phyloP scores from a whole-genome alignment of 2,888 invertebrate species.

The Dryococelus australis region DNA sequence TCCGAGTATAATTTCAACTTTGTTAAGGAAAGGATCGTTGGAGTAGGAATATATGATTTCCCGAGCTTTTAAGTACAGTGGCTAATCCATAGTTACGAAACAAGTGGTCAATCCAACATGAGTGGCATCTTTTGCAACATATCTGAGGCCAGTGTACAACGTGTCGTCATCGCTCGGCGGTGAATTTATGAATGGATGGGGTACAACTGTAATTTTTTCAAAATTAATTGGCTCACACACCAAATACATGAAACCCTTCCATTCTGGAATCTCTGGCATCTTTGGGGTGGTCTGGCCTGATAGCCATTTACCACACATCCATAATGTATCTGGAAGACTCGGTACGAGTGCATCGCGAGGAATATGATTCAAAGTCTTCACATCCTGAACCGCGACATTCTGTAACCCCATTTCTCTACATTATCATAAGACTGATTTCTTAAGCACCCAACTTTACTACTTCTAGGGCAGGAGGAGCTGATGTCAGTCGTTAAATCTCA shows the following conservation, averaged over 20 bases:
- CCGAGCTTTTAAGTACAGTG: background rate
- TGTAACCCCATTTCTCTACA: background rate
- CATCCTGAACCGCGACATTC: background rate
- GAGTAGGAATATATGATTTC: background rate
- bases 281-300: background rate
- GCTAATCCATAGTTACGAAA: background rate
- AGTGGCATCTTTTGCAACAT: background rate
- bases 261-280: background rate
- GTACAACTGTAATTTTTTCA: background rate
- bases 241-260: constrained; percentile 9
- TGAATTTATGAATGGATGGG: background rate
- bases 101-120: background rate
- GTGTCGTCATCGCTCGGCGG: background rate
- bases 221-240: background rate
- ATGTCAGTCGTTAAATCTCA: background rate
- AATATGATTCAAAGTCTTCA: background rate
- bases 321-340: background rate
- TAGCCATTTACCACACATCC: constrained; percentile 19
- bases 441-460: background rate
- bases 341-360: background rate
- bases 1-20: background rate
- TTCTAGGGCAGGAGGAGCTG: background rate
- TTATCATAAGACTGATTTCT: background rate
- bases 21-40: background rate
- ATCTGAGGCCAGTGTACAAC: background rate